Conservation (phyloP, 2,113 vertebrate genomes). For the Gymnogyps californianus region DNA sequence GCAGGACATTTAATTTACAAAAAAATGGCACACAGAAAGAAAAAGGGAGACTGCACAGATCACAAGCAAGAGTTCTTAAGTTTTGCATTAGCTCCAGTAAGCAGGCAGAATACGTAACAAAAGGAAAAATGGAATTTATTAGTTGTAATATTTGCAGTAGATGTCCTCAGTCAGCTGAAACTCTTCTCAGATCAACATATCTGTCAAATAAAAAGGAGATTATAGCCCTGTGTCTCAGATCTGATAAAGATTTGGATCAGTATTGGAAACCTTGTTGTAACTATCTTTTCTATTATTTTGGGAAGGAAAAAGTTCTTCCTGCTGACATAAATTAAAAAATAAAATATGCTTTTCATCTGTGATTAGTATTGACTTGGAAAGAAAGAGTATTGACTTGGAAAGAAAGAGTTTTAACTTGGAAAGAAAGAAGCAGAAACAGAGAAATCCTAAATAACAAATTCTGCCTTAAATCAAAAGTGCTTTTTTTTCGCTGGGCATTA, state of each 20-base stretch:
- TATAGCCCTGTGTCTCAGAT: not conserved
- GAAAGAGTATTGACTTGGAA: not conserved
- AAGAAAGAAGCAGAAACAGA: not conserved
- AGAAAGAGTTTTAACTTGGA: not conserved
- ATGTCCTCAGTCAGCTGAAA: not conserved
- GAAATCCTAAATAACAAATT: not conserved
- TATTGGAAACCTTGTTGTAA: not conserved
- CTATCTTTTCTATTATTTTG: not conserved
- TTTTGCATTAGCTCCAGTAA: not conserved
- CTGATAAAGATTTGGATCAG: not conserved
- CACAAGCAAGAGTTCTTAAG: not conserved
- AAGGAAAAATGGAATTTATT: not conserved
- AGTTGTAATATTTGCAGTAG: not conserved
- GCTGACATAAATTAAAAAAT: not conserved
- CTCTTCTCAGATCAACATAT: not conserved
- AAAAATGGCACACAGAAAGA: not conserved
- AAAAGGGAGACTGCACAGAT: not conserved
- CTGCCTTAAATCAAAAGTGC: not conserved
- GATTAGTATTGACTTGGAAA: not conserved
- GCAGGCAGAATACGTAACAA: not conserved
- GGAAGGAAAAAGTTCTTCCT: not conserved
- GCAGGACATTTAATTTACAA: not conserved
- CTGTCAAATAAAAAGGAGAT: not conserved
- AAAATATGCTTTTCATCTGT: not conserved
- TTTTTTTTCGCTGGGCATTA: not conserved